A percentile compares a stretch with the other conserved stretches of the same genome.
Evolutionary conservation across 2,888 invertebrate species (phyloP).

Genomic region (Yponomeuta evonymella): DNA sequence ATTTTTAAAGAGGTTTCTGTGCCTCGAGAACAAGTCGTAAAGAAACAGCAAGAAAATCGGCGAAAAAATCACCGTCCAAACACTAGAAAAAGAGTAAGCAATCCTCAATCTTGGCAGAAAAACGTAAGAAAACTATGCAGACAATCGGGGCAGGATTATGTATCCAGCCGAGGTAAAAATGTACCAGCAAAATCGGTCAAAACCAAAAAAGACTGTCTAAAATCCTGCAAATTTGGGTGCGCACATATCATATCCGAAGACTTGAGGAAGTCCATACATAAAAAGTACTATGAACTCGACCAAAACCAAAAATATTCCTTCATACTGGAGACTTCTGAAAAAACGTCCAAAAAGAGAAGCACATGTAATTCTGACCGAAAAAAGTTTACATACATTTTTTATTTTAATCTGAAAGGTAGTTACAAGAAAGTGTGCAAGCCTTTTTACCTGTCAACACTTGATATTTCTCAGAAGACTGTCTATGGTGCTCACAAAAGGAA

Average conservation of each 20-base stretch:
- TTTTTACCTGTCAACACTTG: constrained; percentile 19
- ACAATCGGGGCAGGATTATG: constrained; percentile 15
- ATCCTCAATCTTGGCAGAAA: constrained; percentile 13
- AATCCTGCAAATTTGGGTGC: constrained; percentile 17
- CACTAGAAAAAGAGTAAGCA: constrained; percentile 14
- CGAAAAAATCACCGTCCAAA: not conserved
- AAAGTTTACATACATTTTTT: constrained; percentile 19
- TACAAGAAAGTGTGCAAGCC: constrained; percentile 19
- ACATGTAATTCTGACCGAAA: constrained; percentile 15
- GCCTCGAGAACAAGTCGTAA: not conserved
- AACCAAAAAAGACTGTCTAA: constrained; percentile 17
- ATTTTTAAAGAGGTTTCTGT: not conserved
- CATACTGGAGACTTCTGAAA: constrained; percentile 14
- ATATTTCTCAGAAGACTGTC: constrained; percentile 19
- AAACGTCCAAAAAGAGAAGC: constrained; percentile 10
- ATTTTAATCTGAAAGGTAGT: constrained; percentile 17
- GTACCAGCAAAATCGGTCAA: constrained; percentile 12
- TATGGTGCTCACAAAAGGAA: constrained; percentile 19
- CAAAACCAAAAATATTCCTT: constrained; percentile 15
- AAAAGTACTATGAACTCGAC: constrained; percentile 6
- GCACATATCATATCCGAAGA: constrained; percentile 13
- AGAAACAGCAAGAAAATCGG: not conserved
- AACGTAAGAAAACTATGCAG: constrained; percentile 11
- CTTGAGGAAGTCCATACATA: not conserved
- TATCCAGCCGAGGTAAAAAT: constrained; percentile 15